phyloP scores from a whole-genome alignment of 2,113 vertebrate genomes.

The Phalacrocorax carbo region DNA sequence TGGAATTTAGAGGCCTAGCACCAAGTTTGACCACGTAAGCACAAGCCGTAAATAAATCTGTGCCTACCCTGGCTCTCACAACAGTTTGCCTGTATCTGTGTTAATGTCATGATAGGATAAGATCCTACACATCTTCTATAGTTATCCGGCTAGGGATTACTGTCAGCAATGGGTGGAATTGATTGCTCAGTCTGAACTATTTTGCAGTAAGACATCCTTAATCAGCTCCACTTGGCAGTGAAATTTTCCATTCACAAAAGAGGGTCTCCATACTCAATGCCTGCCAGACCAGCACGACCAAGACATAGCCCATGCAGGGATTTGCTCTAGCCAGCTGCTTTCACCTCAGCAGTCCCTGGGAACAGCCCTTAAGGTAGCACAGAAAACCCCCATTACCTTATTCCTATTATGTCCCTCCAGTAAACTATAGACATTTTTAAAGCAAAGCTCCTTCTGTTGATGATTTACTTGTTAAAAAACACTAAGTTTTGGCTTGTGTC shows the following conservation, averaged over 20 bases:
- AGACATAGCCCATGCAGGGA: accelerated
- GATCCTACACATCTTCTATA: neutral
- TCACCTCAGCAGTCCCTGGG: neutral
- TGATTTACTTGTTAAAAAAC: neutral
- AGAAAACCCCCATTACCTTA: neutral
- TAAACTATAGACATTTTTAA: neutral
- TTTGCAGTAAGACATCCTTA: neutral
- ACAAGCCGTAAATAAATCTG: neutral
- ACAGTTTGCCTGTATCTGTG: neutral
- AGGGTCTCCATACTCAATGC: neutral
- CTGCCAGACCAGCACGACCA: neutral
- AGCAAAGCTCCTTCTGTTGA: neutral
- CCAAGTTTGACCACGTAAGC: neutral
- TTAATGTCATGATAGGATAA: neutral
- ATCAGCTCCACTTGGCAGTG: neutral
- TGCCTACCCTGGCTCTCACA: neutral
- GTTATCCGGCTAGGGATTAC: neutral
- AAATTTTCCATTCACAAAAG: neutral
- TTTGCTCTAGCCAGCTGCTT: accelerated
- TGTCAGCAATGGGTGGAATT: neutral
- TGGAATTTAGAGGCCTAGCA: neutral
- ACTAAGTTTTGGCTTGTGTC: neutral
- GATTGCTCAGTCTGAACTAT: neutral
- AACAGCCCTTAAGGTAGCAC: neutral
- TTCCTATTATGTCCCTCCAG: neutral